These are phyloP conservation scores for Oegoconia quadripuncta DNA, from an alignment of 2,888 invertebrate species.

Conservation along the genomic window DNA sequence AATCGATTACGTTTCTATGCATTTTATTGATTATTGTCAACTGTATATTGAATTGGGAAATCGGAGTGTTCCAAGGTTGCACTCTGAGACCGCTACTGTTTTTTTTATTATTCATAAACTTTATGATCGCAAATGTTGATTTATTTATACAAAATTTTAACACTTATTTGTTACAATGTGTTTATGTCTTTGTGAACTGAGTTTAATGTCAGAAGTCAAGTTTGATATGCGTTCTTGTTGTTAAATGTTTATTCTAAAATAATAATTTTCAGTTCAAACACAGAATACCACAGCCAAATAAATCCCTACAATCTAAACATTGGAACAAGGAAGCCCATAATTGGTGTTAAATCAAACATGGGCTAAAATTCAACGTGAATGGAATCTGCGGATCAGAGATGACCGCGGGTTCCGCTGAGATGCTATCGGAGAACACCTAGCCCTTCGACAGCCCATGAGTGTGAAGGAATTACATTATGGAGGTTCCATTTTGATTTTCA, in stretches of 20 bases:
- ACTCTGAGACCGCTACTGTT: conserved; percentile 34
- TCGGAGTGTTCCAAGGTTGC: conserved; percentile 49
- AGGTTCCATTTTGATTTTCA: conserved; percentile 13
- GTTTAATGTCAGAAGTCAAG: not conserved
- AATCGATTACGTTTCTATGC: conserved; percentile 71
- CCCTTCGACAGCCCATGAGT: conserved; percentile 35
- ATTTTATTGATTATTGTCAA: conserved; percentile 73
- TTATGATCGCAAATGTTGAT: conserved; percentile 5
- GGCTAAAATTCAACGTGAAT: conserved; percentile 74
- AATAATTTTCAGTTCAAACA: no score
- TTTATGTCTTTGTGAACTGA: no score
- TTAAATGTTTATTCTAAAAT: no score
- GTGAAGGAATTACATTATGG: conserved; percentile 16
- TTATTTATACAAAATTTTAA: no score
- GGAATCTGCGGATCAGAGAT: conserved; percentile 74
- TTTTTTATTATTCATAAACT: conserved; percentile 13
- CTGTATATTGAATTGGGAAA: conserved; percentile 61
- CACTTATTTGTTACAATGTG: no score
- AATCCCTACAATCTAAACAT: conserved; percentile 29
- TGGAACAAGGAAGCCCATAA: conserved; percentile 74
- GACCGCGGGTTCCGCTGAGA: conserved; percentile 70
- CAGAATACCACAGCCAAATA: conserved; percentile 1
- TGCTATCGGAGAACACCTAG: conserved; percentile 72
- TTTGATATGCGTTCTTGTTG: not conserved
- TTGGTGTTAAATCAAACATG: conserved; percentile 78